A percentile compares a stretch with the other conserved stretches of the same genome.
phyloP scores from a whole-genome alignment of 2,797 vertebrate genomes.

The Tangara arthus region DNA sequence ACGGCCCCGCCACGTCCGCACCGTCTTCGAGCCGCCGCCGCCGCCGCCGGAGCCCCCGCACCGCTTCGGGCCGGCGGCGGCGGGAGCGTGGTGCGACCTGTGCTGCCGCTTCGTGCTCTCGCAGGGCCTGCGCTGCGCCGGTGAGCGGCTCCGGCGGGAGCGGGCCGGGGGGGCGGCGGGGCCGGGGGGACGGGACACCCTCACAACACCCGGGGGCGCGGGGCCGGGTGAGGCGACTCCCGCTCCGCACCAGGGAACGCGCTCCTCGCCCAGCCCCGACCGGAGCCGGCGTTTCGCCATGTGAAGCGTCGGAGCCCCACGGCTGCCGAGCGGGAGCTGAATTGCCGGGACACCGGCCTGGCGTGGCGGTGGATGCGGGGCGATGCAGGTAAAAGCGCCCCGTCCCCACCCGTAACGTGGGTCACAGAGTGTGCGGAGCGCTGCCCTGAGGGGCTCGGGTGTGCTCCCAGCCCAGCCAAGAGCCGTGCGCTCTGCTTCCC shows the following conservation, averaged over 20 bases:
- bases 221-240: neutral
- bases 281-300: neutral
- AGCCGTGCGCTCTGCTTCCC: accelerated
- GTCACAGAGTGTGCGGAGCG: accelerated
- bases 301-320: neutral
- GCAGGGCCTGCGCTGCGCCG: conserved; percentile 36
- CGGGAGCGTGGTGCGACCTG: conserved; percentile 53
- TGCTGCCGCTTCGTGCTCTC: conserved; percentile 57
- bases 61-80: conserved; percentile 19
- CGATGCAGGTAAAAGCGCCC: accelerated
- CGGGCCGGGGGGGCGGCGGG: neutral
- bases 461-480: neutral
- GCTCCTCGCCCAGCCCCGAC: neutral
- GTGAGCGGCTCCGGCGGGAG: neutral
- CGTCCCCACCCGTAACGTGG: accelerated
- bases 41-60: neutral
- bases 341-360: neutral
- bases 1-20: conserved; percentile 31
- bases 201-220: neutral
- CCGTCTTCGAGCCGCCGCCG: conserved; percentile 26
- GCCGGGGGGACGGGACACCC: neutral
- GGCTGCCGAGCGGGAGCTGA: neutral
- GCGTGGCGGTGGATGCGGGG: accelerated
- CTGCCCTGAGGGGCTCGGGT: neutral
- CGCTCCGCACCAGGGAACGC: accelerated